These are phyloP conservation scores for Cydia amplana DNA, from an alignment of 1,140 invertebrate genomes.

Conservation along the genomic window DNA sequence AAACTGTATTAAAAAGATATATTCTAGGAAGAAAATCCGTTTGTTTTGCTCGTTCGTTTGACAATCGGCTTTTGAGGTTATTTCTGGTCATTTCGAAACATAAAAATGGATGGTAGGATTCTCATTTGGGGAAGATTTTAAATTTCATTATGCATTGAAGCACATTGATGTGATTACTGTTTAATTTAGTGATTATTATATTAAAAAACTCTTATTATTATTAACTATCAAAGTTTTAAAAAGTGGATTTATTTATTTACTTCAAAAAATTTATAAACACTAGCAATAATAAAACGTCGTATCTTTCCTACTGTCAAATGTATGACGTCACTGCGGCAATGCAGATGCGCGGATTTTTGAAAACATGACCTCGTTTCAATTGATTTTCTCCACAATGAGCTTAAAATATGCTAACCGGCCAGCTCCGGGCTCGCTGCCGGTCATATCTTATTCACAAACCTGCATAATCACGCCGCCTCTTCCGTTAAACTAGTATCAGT, in stretches of 20 bases:
- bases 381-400: slow-evolving; percentile 30
- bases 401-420: slow-evolving; percentile 23
- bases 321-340: slow-evolving; percentile 52
- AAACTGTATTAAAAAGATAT: slow-evolving; percentile 39
- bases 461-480: background rate
- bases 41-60: background rate
- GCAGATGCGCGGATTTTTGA: slow-evolving; percentile 65
- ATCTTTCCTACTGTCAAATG: background rate
- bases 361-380: slow-evolving; percentile 41
- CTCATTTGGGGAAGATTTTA: too few species aligned
- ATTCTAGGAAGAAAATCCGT: background rate
- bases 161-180: too few species aligned
- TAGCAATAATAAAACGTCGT: background rate
- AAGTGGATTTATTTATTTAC: background rate
- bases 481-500: slow-evolving; percentile 4
- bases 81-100: too few species aligned
- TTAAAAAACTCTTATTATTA: too few species aligned
- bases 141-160: too few species aligned
- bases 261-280: background rate
- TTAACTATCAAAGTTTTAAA: too few species aligned
- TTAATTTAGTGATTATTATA: too few species aligned
- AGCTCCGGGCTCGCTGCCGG: background rate
- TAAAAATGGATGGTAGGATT: too few species aligned
- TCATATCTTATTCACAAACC: slow-evolving; percentile 11
- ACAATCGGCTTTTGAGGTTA: background rate